phyloP scores from a whole-genome alignment of 2,113 vertebrate genomes.

The Marmota flaviventris region DNA sequence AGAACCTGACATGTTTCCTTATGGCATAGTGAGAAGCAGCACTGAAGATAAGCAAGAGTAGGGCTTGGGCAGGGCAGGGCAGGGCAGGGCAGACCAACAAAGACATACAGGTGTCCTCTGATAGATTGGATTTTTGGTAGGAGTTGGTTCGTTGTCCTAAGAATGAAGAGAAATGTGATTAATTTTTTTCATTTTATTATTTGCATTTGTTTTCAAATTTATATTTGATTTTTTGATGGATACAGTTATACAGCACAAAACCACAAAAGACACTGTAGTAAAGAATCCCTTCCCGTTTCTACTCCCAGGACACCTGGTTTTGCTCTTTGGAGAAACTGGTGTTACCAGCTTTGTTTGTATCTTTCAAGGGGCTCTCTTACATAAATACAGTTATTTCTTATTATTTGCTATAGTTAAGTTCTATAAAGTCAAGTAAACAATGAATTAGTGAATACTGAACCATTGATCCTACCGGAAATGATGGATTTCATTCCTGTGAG shows the following conservation, averaged over 20 bases:
- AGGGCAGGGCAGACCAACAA: too few species aligned
- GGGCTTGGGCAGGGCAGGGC: too few species aligned
- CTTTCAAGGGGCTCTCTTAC: not conserved
- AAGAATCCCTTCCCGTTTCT: not conserved
- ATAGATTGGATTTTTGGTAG: not conserved
- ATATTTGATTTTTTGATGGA: not conserved
- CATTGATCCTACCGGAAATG: not conserved
- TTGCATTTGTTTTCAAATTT: not conserved
- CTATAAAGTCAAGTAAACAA: not conserved
- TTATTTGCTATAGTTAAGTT: too few species aligned
- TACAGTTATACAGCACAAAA: not conserved
- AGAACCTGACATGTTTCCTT: fast-evolving
- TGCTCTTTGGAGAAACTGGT: not conserved
- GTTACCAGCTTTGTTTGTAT: not conserved
- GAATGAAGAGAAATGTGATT: not conserved
- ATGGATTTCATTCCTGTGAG: not conserved
- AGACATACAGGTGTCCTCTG: not conserved
- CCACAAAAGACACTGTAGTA: not conserved
- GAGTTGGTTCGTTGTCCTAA: not conserved
- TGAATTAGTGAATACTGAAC: not conserved
- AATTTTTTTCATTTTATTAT: slow-evolving; percentile 12
- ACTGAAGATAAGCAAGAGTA: not conserved
- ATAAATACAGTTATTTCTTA: not conserved
- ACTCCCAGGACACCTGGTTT: not conserved
- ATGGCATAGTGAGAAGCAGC: not conserved